These are phyloP conservation scores for Megaceryle maxima DNA, from an alignment of 2,113 vertebrate species.

Conservation along the genomic window DNA sequence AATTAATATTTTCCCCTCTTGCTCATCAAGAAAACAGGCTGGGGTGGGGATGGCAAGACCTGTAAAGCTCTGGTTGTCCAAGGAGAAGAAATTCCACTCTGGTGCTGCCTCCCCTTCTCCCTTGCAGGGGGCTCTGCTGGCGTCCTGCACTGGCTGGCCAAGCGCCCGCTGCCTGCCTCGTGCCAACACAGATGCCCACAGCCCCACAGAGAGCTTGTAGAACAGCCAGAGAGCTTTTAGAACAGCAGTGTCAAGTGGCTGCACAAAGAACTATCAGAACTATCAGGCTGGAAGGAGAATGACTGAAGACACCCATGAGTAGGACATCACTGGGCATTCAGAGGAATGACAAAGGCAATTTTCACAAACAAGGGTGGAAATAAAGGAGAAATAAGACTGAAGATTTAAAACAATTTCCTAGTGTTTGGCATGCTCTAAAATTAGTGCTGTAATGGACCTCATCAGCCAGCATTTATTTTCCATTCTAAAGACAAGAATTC, in stretches of 20 bases:
- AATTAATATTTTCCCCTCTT: conserved; percentile 13
- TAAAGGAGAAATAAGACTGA: conserved; percentile 2
- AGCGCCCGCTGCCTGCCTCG: neutral
- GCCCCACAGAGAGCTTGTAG: neutral
- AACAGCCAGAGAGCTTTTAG: neutral
- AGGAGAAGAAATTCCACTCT: neutral
- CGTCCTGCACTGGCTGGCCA: neutral
- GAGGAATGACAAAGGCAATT: neutral
- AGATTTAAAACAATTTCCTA: conserved; percentile 32
- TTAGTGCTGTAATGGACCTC: conserved; percentile 49
- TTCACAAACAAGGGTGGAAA: neutral
- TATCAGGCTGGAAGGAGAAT: neutral
- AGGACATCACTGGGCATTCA: neutral
- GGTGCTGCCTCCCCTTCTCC: neutral
- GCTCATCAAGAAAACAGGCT: neutral
- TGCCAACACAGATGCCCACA: neutral
- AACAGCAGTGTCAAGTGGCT: neutral
- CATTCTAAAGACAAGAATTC: conserved; percentile 39
- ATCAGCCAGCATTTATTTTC: conserved; percentile 52
- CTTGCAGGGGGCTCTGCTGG: neutral
- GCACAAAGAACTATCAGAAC: neutral
- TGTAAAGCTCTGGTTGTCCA: neutral
- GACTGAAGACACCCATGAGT: neutral
- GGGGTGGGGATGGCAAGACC: conserved; percentile 14
- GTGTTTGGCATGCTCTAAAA: conserved; percentile 46